Percentiles rank a stretch among this genome's conserved stretches.
Evolutionary conservation across 2,888 invertebrate genomes (phyloP).

Genomic region (Keiferia lycopersicella): DNA sequence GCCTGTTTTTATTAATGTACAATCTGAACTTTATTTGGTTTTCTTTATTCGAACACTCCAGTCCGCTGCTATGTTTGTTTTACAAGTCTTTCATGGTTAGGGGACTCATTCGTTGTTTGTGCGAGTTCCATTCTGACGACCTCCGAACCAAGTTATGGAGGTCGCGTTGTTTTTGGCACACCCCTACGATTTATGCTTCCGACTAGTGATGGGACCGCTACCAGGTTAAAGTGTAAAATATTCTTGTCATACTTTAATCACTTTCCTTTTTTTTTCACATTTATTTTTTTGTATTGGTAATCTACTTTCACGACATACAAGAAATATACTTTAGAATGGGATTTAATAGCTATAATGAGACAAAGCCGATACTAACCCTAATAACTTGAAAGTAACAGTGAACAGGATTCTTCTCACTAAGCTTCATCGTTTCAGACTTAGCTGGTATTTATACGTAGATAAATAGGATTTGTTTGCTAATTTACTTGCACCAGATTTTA

Average conservation of each 20-base stretch:
- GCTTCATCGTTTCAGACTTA: background rate
- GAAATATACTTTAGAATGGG: too few species aligned
- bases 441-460: too few species aligned
- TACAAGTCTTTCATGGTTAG: conserved; percentile 21
- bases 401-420: background rate
- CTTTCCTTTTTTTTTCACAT: too few species aligned
- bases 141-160: conserved; percentile 46
- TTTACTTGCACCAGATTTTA: too few species aligned
- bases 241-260: too few species aligned
- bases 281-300: too few species aligned
- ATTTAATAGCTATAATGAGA: background rate
- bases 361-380: background rate
- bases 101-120: conserved; percentile 26
- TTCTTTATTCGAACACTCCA: background rate
- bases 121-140: conserved; percentile 24
- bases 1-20: background rate
- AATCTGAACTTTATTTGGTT: background rate
- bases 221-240: too few species aligned
- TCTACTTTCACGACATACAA: too few species aligned
- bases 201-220: conserved; percentile 2
- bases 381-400: too few species aligned
- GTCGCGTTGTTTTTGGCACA: conserved; percentile 65
- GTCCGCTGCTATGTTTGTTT: conserved; percentile 23
- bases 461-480: too few species aligned
- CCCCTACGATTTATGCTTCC: conserved; percentile 64